These are phyloP conservation scores for Rhinogobius similis DNA, from an alignment of 2,113 vertebrate genomes.

Conservation along the genomic window DNA sequence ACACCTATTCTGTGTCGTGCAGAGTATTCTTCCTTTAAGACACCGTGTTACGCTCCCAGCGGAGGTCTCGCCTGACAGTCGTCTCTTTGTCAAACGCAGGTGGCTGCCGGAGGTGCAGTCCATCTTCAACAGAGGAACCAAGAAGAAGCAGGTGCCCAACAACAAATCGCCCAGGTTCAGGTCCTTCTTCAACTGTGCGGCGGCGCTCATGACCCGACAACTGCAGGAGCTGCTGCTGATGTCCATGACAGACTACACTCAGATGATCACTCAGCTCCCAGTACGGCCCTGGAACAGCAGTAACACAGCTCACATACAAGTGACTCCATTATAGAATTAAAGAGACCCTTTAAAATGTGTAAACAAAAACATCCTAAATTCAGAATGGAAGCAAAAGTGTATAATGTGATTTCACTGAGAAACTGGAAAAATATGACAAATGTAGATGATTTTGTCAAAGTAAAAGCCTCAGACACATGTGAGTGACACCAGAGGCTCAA, in stretches of 20 bases:
- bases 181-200: conserved; percentile 84
- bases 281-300: conserved; percentile 67
- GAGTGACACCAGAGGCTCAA: too few relatives aligned
- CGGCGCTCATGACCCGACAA: conserved; percentile 84
- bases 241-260: conserved; percentile 85
- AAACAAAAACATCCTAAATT: too few relatives aligned
- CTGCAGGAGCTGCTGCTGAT: conserved; percentile 81
- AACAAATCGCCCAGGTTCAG: conserved; percentile 72
- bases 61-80: not conserved
- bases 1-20: too few relatives aligned
- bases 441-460: too few relatives aligned
- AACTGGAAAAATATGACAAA: too few relatives aligned
- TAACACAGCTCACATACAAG: too few relatives aligned
- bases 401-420: too few relatives aligned
- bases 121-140: conserved; percentile 81
- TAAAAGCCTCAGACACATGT: too few relatives aligned
- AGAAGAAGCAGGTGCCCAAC: conserved; percentile 76
- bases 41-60: too few relatives aligned
- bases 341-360: too few relatives aligned
- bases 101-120: conserved; percentile 86
- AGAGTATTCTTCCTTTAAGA: too few relatives aligned
- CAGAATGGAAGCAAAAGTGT: not conserved
- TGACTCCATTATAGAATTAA: too few relatives aligned
- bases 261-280: conserved; percentile 77
- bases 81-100: conserved; percentile 59